Conservation (phyloP, 2,113 vertebrate genomes). For the Larimichthys crocea region DNA sequence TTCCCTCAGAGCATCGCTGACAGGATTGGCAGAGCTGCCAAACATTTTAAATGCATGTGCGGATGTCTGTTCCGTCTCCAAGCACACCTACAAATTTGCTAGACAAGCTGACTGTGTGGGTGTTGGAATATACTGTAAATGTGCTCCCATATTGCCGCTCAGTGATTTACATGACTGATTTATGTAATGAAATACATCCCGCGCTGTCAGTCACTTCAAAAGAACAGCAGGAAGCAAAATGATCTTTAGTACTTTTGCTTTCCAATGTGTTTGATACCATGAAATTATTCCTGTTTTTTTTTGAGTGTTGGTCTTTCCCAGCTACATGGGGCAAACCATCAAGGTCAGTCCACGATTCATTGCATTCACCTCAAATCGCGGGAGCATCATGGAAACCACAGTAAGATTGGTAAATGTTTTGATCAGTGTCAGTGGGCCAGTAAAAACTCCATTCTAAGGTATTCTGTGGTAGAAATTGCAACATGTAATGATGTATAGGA, state of each 20-base stretch:
- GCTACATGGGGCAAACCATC: too few species aligned
- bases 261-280: background rate
- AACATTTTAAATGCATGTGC: background rate
- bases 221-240: background rate
- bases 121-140: conserved; percentile 25
- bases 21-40: background rate
- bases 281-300: background rate
- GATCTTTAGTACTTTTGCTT: background rate
- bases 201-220: conserved; percentile 35
- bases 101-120: conserved; percentile 5
- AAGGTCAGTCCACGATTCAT: background rate
- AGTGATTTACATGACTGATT: conserved; percentile 44
- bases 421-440: background rate
- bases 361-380: background rate
- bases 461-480: too few species aligned
- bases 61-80: background rate
- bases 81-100: conserved; percentile 3
- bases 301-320: background rate
- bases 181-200: conserved; percentile 38
- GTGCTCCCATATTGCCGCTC: conserved; percentile 18
- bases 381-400: background rate
- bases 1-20: background rate
- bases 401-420: background rate
- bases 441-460: background rate
- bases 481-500: background rate